phyloP scores from a whole-genome alignment of 2,888 invertebrate genomes.

The Blastobasis lacticolella region DNA sequence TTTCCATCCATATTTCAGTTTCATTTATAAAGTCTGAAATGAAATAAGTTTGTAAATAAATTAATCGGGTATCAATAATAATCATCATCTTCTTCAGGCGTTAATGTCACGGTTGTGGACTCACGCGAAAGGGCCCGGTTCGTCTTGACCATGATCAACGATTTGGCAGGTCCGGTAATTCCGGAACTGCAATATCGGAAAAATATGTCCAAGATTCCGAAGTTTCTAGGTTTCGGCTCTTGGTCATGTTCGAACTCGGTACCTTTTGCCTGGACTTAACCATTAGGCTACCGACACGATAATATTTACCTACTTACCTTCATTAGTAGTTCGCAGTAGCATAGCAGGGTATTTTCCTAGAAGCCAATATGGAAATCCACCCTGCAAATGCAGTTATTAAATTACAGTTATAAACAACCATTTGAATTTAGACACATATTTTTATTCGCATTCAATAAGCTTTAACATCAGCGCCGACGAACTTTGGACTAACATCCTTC shows the following conservation, averaged over 20 bases:
- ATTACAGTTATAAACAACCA: too few relatives aligned
- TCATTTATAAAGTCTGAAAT: conserved; percentile 72
- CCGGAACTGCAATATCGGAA: background rate
- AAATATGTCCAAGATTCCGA: background rate
- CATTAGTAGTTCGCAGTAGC: conserved; percentile 77
- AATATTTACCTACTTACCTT: conserved; percentile 43
- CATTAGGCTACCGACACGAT: too few relatives aligned
- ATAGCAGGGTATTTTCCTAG: conserved; percentile 78
- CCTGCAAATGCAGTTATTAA: conserved; percentile 59
- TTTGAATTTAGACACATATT: background rate
- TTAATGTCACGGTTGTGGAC: too few relatives aligned
- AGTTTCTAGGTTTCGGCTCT: background rate
- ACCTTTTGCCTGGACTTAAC: too few relatives aligned
- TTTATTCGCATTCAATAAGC: background rate
- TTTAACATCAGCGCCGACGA: background rate
- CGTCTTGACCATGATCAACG: too few relatives aligned
- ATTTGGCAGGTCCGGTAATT: too few relatives aligned
- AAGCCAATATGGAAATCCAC: conserved; percentile 87
- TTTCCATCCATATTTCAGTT: conserved; percentile 66
- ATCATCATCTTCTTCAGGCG: too few relatives aligned
- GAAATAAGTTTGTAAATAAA: background rate
- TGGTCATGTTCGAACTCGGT: too few relatives aligned
- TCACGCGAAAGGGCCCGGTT: too few relatives aligned
- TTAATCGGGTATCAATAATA: background rate
- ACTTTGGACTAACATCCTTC: too few relatives aligned